Conservation (phyloP, 1,140 invertebrate species). For the Habropoda laboriosa region DNA sequence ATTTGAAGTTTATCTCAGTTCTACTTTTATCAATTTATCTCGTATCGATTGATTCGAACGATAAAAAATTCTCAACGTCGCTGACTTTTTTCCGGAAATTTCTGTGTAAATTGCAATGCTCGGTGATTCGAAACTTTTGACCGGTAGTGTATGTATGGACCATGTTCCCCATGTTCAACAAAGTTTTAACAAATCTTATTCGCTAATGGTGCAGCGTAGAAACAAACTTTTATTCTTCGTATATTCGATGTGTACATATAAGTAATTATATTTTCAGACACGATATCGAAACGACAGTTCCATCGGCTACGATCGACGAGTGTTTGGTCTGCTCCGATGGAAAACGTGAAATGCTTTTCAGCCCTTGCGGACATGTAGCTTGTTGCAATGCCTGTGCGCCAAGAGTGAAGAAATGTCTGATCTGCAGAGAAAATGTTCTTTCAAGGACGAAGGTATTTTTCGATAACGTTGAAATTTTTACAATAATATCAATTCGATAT, state of each 20-base stretch:
- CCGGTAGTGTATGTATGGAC: not conserved
- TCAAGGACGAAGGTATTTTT: slow-evolving; percentile 84
- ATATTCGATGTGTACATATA: no score
- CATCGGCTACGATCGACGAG: slow-evolving; percentile 89
- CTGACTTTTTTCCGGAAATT: no score
- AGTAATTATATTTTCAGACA: slow-evolving; percentile 65
- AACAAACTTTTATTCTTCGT: not conserved
- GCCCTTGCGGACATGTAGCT: slow-evolving; percentile 95
- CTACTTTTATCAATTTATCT: no score
- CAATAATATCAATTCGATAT: no score
- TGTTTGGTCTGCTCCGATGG: slow-evolving; percentile 97
- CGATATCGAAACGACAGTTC: slow-evolving; percentile 74
- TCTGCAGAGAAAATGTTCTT: slow-evolving; percentile 93
- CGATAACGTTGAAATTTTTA: not conserved
- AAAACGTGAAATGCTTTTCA: slow-evolving; percentile 93
- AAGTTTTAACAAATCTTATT: not conserved
- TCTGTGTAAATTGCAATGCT: no score
- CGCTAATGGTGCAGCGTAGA: not conserved
- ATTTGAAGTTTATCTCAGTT: no score
- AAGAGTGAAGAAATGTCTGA: slow-evolving; percentile 96
- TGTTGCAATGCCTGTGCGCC: slow-evolving; percentile 96
- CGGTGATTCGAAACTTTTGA: no score
- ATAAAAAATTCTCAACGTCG: no score
- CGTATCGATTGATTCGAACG: no score
- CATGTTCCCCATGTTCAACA: not conserved